Percentiles rank a stretch among this genome's conserved stretches.
phyloP scores from a whole-genome alignment of 2,797 vertebrate species.

The Chloroceryle inda region DNA sequence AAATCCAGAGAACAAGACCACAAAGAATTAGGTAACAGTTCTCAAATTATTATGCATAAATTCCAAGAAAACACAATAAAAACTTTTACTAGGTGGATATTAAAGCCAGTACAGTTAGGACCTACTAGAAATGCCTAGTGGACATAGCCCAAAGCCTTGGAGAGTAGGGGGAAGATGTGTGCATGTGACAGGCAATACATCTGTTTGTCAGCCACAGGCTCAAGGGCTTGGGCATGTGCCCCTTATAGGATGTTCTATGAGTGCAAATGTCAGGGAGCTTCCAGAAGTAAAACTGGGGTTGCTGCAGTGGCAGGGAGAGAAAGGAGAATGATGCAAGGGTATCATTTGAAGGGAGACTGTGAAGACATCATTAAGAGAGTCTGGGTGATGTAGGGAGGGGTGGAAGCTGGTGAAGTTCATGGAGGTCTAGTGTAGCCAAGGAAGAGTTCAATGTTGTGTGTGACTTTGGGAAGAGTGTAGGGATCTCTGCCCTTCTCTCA shows the following conservation, averaged over 20 bases:
- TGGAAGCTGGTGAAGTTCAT: background rate
- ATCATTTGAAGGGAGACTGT: background rate
- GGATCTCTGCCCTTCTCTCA: background rate
- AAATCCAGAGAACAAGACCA: background rate
- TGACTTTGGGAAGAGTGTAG: background rate
- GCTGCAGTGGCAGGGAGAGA: background rate
- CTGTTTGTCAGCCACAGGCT: background rate
- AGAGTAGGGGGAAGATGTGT: background rate
- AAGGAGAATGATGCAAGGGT: background rate
- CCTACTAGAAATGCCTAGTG: background rate
- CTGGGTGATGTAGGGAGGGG: background rate
- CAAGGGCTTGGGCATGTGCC: background rate
- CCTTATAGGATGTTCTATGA: background rate
- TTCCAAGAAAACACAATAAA: background rate
- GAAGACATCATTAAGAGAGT: background rate
- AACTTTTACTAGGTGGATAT: background rate
- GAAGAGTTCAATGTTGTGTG: background rate
- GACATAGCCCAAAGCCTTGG: background rate
- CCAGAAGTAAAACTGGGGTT: background rate
- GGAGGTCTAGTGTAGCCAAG: fast-evolving
- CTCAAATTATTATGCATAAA: background rate
- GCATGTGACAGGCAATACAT: background rate
- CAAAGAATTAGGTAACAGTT: background rate
- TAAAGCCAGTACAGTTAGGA: background rate
- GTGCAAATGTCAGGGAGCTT: background rate